phyloP scores from a whole-genome alignment of 2,888 invertebrate species.

The Meiosimyza decipiens region DNA sequence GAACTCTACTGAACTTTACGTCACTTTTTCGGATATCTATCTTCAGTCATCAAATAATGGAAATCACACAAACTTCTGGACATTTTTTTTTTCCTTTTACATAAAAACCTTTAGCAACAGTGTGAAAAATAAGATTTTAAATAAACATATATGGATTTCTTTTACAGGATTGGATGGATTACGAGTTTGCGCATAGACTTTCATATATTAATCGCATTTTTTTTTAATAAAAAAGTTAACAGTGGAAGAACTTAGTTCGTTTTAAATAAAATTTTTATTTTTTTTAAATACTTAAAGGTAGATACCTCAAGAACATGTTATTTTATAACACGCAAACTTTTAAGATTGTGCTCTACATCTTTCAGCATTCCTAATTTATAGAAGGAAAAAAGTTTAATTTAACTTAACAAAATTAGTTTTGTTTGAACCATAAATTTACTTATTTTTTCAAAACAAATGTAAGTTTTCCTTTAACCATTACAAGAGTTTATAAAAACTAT shows the following conservation, averaged over 20 bases:
- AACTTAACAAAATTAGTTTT: constrained; percentile 17
- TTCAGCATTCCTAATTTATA: not conserved
- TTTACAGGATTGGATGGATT: no score
- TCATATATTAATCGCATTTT: not conserved
- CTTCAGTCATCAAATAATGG: no score
- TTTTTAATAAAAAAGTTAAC: not conserved
- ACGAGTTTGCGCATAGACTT: no score
- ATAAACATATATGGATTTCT: no score
- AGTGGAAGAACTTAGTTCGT: not conserved
- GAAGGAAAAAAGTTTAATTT: constrained; percentile 17
- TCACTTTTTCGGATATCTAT: no score
- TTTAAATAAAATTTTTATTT: not conserved
- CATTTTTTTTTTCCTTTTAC: not conserved
- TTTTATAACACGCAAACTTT: constrained; percentile 6
- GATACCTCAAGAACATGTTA: not conserved
- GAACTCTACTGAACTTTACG: constrained; percentile 26
- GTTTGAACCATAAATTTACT: not conserved
- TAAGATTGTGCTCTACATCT: constrained; percentile 26
- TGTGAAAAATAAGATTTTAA: no score
- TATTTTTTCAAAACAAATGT: not conserved
- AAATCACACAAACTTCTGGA: not conserved
- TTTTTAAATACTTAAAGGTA: constrained; percentile 1
- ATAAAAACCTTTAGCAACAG: not conserved
- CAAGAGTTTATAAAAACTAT: no score
- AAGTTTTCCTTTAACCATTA: no score